phyloP scores from a whole-genome alignment of 2,888 invertebrate species.

The Eucriotettix oculatus region DNA sequence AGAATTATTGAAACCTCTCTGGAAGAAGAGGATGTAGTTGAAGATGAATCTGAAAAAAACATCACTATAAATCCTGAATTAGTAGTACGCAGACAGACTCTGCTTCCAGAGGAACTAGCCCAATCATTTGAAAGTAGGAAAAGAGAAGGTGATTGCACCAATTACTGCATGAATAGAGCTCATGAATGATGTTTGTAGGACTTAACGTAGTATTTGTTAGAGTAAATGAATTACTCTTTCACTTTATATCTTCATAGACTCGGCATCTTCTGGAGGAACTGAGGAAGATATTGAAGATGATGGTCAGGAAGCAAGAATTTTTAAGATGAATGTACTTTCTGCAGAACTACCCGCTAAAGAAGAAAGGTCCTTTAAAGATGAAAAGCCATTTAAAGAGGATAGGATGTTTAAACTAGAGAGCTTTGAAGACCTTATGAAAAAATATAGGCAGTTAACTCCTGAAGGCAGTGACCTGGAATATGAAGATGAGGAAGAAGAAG shows the following conservation, averaged over 20 bases:
- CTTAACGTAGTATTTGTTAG: too few species aligned
- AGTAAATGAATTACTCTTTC: too few species aligned
- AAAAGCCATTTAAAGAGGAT: not conserved
- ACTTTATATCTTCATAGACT: not conserved
- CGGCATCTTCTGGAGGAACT: conserved; percentile 7
- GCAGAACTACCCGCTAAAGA: not conserved
- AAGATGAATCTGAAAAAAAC: not conserved
- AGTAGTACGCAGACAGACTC: conserved; percentile 9
- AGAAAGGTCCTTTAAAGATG: not conserved
- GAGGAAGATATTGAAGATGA: conserved; percentile 15
- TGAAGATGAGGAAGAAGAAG: conserved; percentile 15
- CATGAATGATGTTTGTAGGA: too few species aligned
- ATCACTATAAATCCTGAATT: conserved; percentile 2
- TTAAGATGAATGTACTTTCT: not conserved
- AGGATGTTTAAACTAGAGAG: conserved; percentile 19
- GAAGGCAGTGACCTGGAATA: conserved; percentile 12
- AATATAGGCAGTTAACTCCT: conserved; percentile 23
- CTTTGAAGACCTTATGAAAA: conserved; percentile 22
- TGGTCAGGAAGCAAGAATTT: conserved; percentile 5
- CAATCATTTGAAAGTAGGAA: not conserved
- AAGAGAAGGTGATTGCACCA: not conserved
- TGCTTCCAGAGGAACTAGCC: conserved; percentile 5
- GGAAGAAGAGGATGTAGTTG: not conserved
- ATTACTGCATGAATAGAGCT: too few species aligned
- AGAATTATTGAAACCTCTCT: too few species aligned